Conservation (phyloP, 2,888 invertebrate genomes). For the Girardia tigrina region DNA sequence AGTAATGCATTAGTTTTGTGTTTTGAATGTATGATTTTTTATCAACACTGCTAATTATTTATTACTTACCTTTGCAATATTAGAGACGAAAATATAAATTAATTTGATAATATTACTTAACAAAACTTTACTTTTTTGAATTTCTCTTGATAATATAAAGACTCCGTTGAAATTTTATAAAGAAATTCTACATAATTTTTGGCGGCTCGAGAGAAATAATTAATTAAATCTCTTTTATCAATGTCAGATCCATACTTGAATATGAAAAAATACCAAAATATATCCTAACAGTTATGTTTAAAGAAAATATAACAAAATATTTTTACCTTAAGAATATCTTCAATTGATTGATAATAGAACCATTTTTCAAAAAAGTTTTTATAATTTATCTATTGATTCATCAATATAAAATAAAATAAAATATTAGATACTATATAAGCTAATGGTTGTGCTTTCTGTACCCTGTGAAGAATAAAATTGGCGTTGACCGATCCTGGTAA, state of each 20-base stretch:
- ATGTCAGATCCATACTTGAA: background rate
- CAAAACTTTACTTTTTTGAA: background rate
- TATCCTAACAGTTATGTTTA: background rate
- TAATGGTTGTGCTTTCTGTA: background rate
- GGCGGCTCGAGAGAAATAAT: background rate
- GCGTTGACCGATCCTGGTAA: background rate
- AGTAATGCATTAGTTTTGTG: no score
- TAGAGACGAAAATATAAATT: no score
- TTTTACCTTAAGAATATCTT: background rate
- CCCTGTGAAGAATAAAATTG: background rate
- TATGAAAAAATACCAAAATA: background rate
- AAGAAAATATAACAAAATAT: background rate
- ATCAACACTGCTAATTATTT: no score
- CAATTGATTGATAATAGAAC: background rate
- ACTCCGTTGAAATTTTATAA: background rate
- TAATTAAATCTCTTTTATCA: background rate
- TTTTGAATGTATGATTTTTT: no score
- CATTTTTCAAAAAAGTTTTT: background rate
- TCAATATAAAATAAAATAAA: background rate
- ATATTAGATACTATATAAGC: background rate
- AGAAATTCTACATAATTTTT: background rate
- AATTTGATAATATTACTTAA: no score
- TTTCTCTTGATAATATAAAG: background rate
- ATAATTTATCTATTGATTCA: background rate
- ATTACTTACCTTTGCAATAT: no score